These are phyloP conservation scores for Choloepus hoffmanni DNA, from an alignment of 2,113 vertebrate genomes.

Conservation along the genomic window DNA sequence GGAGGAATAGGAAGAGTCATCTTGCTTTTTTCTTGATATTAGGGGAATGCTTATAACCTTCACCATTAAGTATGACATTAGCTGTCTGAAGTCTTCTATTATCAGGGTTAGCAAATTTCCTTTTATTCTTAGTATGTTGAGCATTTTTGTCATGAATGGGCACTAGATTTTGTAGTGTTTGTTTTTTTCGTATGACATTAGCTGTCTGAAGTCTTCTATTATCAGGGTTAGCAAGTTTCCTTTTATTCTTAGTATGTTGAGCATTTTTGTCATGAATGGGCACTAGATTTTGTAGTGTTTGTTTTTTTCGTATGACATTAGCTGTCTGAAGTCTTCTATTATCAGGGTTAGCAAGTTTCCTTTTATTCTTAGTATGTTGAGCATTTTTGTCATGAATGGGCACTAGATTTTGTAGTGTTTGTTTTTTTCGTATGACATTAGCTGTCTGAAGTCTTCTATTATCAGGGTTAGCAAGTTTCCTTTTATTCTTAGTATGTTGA, in stretches of 20 bases:
- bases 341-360: neutral
- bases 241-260: neutral
- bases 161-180: neutral
- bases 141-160: neutral
- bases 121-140: neutral
- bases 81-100: neutral
- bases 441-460: neutral
- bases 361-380: neutral
- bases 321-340: neutral
- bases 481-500: neutral
- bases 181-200: neutral
- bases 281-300: neutral
- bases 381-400: neutral
- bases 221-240: neutral
- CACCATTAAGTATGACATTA: neutral
- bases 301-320: neutral
- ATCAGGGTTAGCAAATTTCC: neutral
- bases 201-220: neutral
- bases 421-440: neutral
- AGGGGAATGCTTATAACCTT: neutral
- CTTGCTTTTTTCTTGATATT: neutral
- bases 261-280: neutral
- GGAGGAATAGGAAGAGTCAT: neutral
- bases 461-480: neutral
- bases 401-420: neutral